Conservation (phyloP, 2,113 vertebrate species). For the Coreoperca whiteheadi region DNA sequence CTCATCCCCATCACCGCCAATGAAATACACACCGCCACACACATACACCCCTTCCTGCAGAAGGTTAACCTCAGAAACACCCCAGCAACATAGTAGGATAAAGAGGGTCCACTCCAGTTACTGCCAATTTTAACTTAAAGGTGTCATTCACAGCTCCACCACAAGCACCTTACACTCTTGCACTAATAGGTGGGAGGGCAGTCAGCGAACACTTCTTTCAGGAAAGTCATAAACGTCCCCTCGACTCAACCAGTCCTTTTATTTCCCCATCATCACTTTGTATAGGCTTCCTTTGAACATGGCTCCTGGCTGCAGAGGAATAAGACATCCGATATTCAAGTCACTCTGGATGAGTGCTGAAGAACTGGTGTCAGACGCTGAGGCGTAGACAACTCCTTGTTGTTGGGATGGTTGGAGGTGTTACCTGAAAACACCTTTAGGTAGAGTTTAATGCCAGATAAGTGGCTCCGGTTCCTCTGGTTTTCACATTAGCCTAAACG, state of each 20-base stretch:
- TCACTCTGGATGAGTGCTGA: constrained; percentile 39
- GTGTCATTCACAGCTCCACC: constrained; percentile 65
- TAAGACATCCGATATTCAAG: constrained; percentile 68
- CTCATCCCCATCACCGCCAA: constrained; percentile 12
- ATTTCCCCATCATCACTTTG: constrained; percentile 65
- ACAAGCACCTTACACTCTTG: constrained; percentile 60
- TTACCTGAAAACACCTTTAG: constrained; percentile 75
- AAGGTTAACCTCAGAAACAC: constrained; percentile 62
- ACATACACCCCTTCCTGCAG: constrained; percentile 37
- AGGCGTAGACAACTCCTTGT: constrained; percentile 57
- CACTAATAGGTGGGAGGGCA: constrained; percentile 67
- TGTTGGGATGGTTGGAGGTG: constrained; percentile 58
- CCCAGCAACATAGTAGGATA: constrained; percentile 47
- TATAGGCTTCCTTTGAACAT: constrained; percentile 67
- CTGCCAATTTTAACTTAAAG: constrained; percentile 57
- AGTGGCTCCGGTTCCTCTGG: constrained; percentile 39
- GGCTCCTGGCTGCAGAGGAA: constrained; percentile 50
- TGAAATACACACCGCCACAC: constrained; percentile 46
- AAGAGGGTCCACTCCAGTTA: constrained; percentile 70
- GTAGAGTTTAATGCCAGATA: constrained; percentile 61
- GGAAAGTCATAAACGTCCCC: constrained; percentile 69
- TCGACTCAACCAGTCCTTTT: constrained; percentile 62
- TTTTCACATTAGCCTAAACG: constrained; percentile 34
- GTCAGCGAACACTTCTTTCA: constrained; percentile 64
- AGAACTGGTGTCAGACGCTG: constrained; percentile 58